Evolutionary conservation across 2,888 invertebrate genomes (phyloP).

Genomic region (Papilio demoleus): DNA sequence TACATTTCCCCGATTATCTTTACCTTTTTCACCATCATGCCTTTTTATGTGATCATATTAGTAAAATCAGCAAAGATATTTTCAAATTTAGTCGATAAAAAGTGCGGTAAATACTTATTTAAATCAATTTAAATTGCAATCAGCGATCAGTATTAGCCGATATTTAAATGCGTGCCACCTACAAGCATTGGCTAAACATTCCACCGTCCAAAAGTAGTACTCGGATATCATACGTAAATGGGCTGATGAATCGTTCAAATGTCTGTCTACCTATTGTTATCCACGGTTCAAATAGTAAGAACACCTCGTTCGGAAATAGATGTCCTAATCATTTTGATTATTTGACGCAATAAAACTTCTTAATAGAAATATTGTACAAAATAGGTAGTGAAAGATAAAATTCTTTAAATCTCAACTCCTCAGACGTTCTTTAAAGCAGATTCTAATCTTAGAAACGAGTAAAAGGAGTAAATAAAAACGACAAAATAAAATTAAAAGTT

Average conservation of each 20-base stretch:
- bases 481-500: conserved; percentile 23
- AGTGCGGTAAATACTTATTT: background rate
- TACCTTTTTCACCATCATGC: too few relatives aligned
- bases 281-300: too few relatives aligned
- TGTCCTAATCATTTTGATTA: background rate
- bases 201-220: background rate
- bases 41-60: too few relatives aligned
- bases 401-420: background rate
- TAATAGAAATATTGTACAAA: background rate
- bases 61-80: too few relatives aligned
- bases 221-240: conserved; percentile 1
- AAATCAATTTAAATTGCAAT: background rate
- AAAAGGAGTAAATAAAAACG: conserved; percentile 1
- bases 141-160: background rate
- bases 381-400: background rate
- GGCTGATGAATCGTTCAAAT: background rate
- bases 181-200: conserved; percentile 1
- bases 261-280: conserved; percentile 22
- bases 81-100: too few relatives aligned
- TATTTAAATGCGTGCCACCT: conserved; percentile 6
- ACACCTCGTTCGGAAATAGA: background rate
- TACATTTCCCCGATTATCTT: too few relatives aligned
- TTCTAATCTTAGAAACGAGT: background rate
- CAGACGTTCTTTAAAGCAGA: background rate
- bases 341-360: background rate